Percentiles rank a stretch among this genome's conserved stretches.
Conservation (phyloP, 1,140 invertebrate genomes). For the Camponotus pennsylvanicus region DNA sequence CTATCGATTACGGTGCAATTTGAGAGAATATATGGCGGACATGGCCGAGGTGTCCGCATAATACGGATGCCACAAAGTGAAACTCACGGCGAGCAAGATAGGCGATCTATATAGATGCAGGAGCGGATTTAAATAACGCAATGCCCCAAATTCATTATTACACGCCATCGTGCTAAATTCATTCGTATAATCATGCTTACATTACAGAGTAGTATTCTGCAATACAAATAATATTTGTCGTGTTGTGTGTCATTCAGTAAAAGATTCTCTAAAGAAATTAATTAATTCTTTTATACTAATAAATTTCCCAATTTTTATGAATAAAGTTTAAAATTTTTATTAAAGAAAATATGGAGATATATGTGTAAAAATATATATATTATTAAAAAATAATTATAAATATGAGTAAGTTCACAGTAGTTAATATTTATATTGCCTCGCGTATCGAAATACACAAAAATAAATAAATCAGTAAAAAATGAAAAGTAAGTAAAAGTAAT, state of each 20-base stretch:
- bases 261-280: neutral
- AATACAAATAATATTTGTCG: neutral
- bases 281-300: neutral
- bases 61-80: conserved; percentile 74
- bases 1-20: conserved; percentile 68
- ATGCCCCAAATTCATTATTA: conserved; percentile 2
- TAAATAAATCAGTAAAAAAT: too few relatives aligned
- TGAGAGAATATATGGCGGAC: conserved; percentile 63
- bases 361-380: neutral
- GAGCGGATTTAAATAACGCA: conserved; percentile 42
- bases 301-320: neutral
- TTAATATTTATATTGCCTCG: neutral
- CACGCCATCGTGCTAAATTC: too few relatives aligned
- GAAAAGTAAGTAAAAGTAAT: neutral
- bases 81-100: conserved; percentile 54
- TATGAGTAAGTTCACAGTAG: neutral
- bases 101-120: conserved; percentile 13
- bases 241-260: neutral
- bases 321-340: neutral
- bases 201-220: neutral
- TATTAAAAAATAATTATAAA: neutral
- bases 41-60: conserved; percentile 68
- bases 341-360: neutral
- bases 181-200: neutral
- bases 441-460: neutral